phyloP scores from a whole-genome alignment of 2,797 vertebrate species.

The Eidolon dupreanum region DNA sequence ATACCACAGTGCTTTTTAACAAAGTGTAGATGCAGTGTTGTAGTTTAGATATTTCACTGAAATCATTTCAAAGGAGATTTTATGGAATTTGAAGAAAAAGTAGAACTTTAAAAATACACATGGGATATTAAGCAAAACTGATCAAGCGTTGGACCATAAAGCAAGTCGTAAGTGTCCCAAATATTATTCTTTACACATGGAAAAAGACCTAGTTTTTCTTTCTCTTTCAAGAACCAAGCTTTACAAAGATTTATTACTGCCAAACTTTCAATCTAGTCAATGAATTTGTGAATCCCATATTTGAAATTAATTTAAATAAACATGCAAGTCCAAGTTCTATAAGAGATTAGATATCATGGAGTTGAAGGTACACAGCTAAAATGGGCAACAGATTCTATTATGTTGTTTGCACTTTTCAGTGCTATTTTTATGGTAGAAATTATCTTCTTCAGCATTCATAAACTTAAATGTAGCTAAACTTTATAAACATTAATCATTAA shows the following conservation, averaged over 20 bases:
- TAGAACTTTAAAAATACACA: not conserved
- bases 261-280: constrained; percentile 7
- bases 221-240: not conserved
- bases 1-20: not conserved
- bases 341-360: not conserved
- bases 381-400: not conserved
- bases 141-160: not conserved
- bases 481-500: constrained; percentile 47
- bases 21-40: not conserved
- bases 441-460: not conserved
- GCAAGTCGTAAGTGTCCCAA: not conserved
- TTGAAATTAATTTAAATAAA: constrained; percentile 21
- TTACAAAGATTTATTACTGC: not conserved
- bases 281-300: not conserved
- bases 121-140: constrained; percentile 34
- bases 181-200: not conserved
- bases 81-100: not conserved
- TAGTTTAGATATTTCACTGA: not conserved
- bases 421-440: constrained; percentile 6
- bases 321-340: not conserved
- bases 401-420: not conserved
- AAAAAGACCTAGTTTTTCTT: not conserved
- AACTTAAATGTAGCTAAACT: not conserved
- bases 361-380: constrained; percentile 2
- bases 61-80: not conserved